phyloP scores from a whole-genome alignment of 23 tunicate genomes.

The Corella eumyota region DNA sequence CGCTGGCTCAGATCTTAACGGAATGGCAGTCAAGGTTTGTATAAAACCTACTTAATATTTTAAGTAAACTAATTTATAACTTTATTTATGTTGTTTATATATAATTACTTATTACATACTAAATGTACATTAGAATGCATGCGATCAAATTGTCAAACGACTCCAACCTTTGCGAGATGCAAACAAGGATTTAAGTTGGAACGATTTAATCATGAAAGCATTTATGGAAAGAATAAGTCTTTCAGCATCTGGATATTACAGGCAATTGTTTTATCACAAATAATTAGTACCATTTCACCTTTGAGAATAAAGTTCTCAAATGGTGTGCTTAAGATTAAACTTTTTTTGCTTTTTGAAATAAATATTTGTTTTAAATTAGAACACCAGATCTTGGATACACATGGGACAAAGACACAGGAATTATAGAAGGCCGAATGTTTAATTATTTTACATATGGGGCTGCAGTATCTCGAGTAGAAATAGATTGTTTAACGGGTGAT shows the following conservation, averaged over 20 bases:
- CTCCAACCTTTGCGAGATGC: constrained; percentile 30
- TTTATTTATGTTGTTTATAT: no score
- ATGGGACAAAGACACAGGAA: constrained; percentile 60
- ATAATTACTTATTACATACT: no score
- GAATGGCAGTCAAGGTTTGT: constrained; percentile 83
- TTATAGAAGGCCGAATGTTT: constrained; percentile 21
- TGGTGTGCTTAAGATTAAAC: background rate
- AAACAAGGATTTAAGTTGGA: constrained; percentile 44
- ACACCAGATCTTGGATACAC: constrained; percentile 35
- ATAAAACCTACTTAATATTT: background rate
- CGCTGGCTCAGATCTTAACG: constrained; percentile 62
- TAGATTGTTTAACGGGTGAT: constrained; percentile 91
- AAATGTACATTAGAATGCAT: constrained; percentile 32
- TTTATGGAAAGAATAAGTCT: constrained; percentile 57
- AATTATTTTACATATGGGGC: constrained; percentile 57
- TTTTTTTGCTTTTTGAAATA: background rate
- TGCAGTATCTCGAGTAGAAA: constrained; percentile 70
- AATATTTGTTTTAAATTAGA: constrained; percentile 1
- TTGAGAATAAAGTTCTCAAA: background rate
- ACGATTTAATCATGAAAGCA: constrained; percentile 31
- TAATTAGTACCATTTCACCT: no score
- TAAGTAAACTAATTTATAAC: background rate
- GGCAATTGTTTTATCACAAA: constrained; percentile 15
- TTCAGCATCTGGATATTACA: constrained; percentile 60
- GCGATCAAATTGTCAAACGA: constrained; percentile 41